Percentiles rank a stretch among this genome's conserved stretches.
Conservation (phyloP, 2,888 invertebrate species). For the Onthophagus sagittarius region DNA sequence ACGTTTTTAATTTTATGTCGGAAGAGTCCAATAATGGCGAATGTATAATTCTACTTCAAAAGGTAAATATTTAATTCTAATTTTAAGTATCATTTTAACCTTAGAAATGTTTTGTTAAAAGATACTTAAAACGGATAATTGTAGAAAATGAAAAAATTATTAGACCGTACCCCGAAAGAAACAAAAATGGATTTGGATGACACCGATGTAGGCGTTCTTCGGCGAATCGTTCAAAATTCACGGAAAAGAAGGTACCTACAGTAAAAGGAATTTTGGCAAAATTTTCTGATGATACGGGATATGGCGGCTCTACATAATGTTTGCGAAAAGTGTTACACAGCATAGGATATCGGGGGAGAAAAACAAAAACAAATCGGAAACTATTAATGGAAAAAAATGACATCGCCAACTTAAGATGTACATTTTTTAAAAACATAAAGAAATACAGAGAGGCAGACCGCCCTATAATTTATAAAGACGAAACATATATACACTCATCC, state of each 20-base stretch:
- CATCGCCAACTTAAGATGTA: not conserved
- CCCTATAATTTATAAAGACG: slow-evolving; percentile 23
- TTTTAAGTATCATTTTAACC: too few species aligned
- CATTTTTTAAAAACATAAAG: slow-evolving; percentile 6
- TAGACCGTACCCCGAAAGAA: too few species aligned
- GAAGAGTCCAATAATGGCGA: too few species aligned
- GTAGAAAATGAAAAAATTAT: too few species aligned
- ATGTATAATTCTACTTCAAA: too few species aligned
- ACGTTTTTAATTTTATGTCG: too few species aligned
- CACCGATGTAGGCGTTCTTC: not conserved
- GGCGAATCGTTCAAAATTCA: not conserved
- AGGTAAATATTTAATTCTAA: too few species aligned
- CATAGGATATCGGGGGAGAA: slow-evolving; percentile 15
- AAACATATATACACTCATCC: too few species aligned
- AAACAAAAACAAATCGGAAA: slow-evolving; percentile 17
- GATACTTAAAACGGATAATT: too few species aligned
- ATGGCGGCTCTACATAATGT: not conserved
- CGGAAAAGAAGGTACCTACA: not conserved
- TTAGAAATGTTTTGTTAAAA: too few species aligned
- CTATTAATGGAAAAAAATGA: slow-evolving; percentile 17
- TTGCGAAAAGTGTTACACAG: slow-evolving; percentile 10
- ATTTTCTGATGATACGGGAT: not conserved
- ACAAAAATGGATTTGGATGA: too few species aligned
- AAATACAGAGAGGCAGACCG: slow-evolving; percentile 12
- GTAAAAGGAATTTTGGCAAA: not conserved